Percentiles rank a stretch among this genome's conserved stretches.
phyloP scores from a whole-genome alignment of 2,113 vertebrate species.

The Gymnobelideus leadbeateri region DNA sequence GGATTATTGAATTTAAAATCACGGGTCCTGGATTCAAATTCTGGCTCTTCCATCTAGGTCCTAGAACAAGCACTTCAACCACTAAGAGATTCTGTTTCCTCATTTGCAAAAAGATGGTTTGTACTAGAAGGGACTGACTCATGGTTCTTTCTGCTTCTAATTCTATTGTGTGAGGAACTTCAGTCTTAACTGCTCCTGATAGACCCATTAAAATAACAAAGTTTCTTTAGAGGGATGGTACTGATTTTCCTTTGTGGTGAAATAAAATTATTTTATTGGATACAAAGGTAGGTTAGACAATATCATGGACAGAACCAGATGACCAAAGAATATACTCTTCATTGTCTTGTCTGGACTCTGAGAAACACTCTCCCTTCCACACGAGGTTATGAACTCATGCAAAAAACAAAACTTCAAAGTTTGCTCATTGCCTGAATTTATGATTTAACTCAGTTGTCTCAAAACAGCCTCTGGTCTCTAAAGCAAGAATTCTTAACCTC shows the following conservation, averaged over 20 bases:
- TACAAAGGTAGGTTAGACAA: neutral
- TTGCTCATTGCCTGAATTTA: neutral
- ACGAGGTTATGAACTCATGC: neutral
- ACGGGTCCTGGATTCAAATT: neutral
- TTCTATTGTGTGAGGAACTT: neutral
- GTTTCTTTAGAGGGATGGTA: neutral
- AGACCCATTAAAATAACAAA: neutral
- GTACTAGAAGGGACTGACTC: neutral
- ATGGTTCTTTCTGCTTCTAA: neutral
- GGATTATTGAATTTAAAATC: neutral
- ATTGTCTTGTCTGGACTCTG: neutral
- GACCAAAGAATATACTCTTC: neutral
- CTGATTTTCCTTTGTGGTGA: neutral
- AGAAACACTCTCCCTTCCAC: neutral
- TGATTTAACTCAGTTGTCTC: neutral
- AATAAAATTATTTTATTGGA: conserved; percentile 1
- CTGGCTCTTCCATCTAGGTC: neutral
- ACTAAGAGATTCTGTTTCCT: neutral
- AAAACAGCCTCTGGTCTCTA: neutral
- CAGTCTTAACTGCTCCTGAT: neutral
- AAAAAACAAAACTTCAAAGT: neutral
- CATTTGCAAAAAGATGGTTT: neutral
- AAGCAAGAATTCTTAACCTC: neutral
- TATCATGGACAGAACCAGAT: neutral
- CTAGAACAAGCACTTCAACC: neutral